Base-by-base conservation (phyloP, 2,113 vertebrate genomes). In the Cyprinodon variegatus region DNA sequence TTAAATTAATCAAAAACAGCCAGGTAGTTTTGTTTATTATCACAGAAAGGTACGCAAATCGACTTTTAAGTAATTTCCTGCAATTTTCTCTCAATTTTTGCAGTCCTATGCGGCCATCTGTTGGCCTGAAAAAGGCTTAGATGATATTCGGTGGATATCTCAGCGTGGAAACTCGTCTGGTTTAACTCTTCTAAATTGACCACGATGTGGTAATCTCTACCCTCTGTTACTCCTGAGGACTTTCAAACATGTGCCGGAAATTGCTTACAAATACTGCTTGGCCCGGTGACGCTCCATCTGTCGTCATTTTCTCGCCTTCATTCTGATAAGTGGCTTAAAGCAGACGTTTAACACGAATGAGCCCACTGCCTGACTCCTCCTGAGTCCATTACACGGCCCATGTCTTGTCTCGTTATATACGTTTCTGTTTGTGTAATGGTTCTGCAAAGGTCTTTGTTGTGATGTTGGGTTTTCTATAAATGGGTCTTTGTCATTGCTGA, bases 271-370 rank as follows among this genome's bases (percentile, higher is more conserved):
- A 65, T 86, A 62, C 43, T 9, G 70, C 78, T 69, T 70, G 81
- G 80, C 69, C 53, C 85, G 76, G 79, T 84, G 22, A 74, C 64
- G 53, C 46, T 72, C 63, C 68, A 74, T 79, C 83, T 64, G 66
- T 72, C 70, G n/a, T 78, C 63, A 29, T 63, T 39, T 45, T 36
- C 69, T 50, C 50, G 48, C 71, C 72, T 68, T 41, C 79, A 63
- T 76, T 59, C 72, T 65, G 69, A 72, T 53, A 20, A 70, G 57
- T 57, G 36, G 77, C 77, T 78, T 68, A 74, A 71, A 71, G 76
- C 64, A 57, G 68, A 71, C 83, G 77, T 78, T 90, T 82, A 83
- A 85, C 89, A 90, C 92, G 91, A 91, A 70, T 43, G 63, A 91
- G 82, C 81, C 76, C 82, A 86, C 86, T 88, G 90, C 87, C 92